phyloP scores from a whole-genome alignment of 1,140 invertebrate genomes.

The Ganaspis sp. region DNA sequence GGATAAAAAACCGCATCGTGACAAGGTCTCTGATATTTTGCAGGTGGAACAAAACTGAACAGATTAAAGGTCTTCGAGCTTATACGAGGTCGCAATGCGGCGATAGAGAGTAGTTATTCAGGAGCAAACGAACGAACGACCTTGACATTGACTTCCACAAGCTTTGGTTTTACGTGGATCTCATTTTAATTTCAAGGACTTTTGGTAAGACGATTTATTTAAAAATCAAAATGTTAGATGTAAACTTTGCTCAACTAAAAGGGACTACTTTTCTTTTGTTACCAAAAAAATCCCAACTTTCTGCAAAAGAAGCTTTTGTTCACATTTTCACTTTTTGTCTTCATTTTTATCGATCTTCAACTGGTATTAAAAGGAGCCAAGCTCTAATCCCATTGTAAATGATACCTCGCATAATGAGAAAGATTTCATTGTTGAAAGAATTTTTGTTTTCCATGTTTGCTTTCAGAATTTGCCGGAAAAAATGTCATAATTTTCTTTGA shows the following conservation, averaged over 20 bases:
- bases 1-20: neutral
- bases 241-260: neutral
- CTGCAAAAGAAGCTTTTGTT: neutral
- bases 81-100: conserved; percentile 55
- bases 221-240: neutral
- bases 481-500: no score
- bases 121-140: conserved; percentile 38
- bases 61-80: conserved; percentile 39
- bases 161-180: conserved; percentile 31
- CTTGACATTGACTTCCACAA: conserved; percentile 54
- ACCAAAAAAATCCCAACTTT: neutral
- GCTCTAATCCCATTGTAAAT: conserved; percentile 6
- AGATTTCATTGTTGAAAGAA: neutral
- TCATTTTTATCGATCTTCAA: conserved; percentile 8
- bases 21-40: conserved; percentile 20
- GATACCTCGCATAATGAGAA: neutral
- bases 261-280: neutral
- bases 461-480: neutral
- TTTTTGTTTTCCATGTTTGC: neutral
- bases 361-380: neutral
- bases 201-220: neutral
- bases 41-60: conserved; percentile 1
- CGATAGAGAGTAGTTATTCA: conserved; percentile 41
- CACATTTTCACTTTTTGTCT: neutral
- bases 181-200: neutral